A percentile compares a stretch with the other conserved stretches of the same genome.
phyloP scores from a whole-genome alignment of 2,888 invertebrate species.

The Drosophila recens region DNA sequence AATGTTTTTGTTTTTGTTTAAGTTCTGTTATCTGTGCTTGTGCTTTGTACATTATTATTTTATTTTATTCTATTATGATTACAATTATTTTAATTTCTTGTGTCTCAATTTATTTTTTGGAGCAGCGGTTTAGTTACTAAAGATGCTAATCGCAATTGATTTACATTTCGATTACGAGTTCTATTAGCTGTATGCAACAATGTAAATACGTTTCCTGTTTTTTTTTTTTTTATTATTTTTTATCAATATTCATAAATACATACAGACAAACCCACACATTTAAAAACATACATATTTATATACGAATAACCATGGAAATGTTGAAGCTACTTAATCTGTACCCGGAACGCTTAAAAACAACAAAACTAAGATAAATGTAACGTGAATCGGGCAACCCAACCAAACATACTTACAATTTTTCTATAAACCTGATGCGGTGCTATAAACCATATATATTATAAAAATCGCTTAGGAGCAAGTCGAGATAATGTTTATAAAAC shows the following conservation, averaged over 20 bases:
- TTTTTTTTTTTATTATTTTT: background rate
- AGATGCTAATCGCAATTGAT: conserved; percentile 55
- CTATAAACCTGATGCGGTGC: conserved; percentile 54
- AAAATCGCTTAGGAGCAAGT: conserved; percentile 32
- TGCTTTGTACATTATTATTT: conserved; percentile 45
- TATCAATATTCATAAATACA: conserved; percentile 13
- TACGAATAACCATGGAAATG: conserved; percentile 56
- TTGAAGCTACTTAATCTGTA: conserved; percentile 72
- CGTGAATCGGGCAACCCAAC: conserved; percentile 28
- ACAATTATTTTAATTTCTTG: conserved; percentile 29
- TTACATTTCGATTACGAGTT: conserved; percentile 45
- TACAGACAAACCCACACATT: conserved; percentile 37
- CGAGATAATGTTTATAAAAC: conserved; percentile 18
- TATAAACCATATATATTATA: conserved; percentile 44
- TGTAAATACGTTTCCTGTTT: conserved; percentile 44
- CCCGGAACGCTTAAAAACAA: conserved; percentile 39
- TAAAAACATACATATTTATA: conserved; percentile 38
- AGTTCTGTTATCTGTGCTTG: conserved; percentile 36
- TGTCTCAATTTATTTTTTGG: conserved; percentile 33
- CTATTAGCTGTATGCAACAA: conserved; percentile 41
- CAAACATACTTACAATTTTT: conserved; percentile 34
- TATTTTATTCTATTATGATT: conserved; percentile 30
- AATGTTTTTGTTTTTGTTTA: conserved; percentile 14
- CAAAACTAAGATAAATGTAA: conserved; percentile 13
- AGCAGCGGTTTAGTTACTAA: conserved; percentile 68